Evolutionary conservation across 2,113 vertebrate species (phyloP).

Genomic region (Athene cunicularia): DNA sequence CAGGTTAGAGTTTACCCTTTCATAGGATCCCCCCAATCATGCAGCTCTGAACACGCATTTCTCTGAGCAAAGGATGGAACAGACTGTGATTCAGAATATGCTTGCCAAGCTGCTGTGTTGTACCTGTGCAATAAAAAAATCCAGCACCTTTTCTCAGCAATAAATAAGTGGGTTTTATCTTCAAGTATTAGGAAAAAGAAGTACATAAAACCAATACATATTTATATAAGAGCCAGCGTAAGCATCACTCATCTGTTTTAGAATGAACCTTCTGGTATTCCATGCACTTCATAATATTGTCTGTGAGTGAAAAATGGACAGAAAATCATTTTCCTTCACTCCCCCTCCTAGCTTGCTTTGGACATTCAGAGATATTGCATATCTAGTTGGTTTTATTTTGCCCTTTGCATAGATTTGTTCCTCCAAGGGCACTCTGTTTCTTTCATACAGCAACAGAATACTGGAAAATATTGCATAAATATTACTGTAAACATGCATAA

Average conservation of each 20-base stretch:
- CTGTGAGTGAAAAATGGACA: not conserved
- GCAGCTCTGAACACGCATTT: not conserved
- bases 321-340: not conserved
- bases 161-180: not conserved
- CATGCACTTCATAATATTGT: slow-evolving; percentile 35
- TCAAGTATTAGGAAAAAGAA: not conserved
- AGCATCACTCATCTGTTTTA: slow-evolving; percentile 7
- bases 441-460: not conserved
- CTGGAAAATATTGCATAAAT: not conserved
- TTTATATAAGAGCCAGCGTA: not conserved
- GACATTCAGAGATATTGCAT: not conserved
- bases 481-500: not conserved
- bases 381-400: not conserved
- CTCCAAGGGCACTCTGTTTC: not conserved
- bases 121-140: not conserved
- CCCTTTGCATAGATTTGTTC: not conserved
- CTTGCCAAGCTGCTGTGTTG: not conserved
- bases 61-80: not conserved
- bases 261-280: slow-evolving; percentile 26
- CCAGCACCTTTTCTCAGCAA: not conserved
- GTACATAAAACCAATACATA: not conserved
- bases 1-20: not conserved
- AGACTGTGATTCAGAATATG: not conserved
- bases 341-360: not conserved
- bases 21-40: not conserved